These are phyloP conservation scores for Leucoraja ocellata DNA, from an alignment of 2,797 vertebrate species.

Conservation along the genomic window DNA sequence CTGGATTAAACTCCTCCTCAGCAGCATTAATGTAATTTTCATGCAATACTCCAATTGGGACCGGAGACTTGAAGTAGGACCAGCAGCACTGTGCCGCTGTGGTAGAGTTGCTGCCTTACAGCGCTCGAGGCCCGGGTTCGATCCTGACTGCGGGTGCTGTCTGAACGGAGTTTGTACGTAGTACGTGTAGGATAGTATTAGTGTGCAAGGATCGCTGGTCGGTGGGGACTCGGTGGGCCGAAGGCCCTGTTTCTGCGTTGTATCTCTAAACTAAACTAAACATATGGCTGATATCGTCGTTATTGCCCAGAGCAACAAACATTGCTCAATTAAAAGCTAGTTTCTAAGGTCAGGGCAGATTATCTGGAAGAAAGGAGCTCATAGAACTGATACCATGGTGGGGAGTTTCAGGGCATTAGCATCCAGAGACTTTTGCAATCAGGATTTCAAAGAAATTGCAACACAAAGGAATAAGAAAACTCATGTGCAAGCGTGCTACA, in stretches of 20 bases:
- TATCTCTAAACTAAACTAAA: too few relatives aligned
- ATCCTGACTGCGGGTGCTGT: too few relatives aligned
- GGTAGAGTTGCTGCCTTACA: too few relatives aligned
- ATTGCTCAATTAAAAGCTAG: background rate
- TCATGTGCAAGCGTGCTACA: background rate
- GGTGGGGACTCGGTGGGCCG: too few relatives aligned
- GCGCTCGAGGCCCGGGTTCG: too few relatives aligned
- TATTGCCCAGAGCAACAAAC: background rate
- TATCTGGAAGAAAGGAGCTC: background rate
- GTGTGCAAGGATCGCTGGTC: too few relatives aligned
- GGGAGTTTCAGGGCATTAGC: background rate
- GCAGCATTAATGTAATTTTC: background rate
- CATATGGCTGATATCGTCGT: background rate
- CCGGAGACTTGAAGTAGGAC: background rate
- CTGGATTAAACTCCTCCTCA: background rate
- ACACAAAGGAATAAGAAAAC: background rate
- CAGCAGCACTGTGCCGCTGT: background rate
- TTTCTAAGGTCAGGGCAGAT: background rate
- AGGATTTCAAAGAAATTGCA: background rate
- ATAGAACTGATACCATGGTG: background rate
- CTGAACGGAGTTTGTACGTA: too few relatives aligned
- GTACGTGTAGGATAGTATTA: too few relatives aligned
- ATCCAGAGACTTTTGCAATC: background rate
- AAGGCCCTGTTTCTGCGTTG: too few relatives aligned
- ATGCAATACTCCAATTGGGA: background rate